phyloP scores from a whole-genome alignment of 2,113 vertebrate species.

The Cinclus mexicanus region DNA sequence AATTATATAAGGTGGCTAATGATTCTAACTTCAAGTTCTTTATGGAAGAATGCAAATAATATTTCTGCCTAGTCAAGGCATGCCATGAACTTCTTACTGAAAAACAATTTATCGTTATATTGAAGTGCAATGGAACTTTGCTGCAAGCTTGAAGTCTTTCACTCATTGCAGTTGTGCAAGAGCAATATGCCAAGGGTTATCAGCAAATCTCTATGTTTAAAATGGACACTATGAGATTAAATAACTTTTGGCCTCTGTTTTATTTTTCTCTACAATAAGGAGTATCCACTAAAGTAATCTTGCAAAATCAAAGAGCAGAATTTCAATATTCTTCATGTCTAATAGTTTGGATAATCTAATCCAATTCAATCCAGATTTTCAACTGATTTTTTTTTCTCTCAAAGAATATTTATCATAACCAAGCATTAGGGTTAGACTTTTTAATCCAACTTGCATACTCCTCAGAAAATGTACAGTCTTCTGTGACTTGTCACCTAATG shows the following conservation, averaged over 20 bases:
- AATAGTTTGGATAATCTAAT: background rate
- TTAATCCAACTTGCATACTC: background rate
- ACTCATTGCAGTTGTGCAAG: background rate
- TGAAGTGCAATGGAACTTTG: background rate
- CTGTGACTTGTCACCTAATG: background rate
- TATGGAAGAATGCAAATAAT: slow-evolving; percentile 50
- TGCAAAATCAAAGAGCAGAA: background rate
- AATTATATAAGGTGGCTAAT: slow-evolving; percentile 6
- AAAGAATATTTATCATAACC: background rate
- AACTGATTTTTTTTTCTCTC: background rate
- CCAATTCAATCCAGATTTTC: background rate
- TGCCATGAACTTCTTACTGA: background rate
- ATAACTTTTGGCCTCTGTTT: background rate
- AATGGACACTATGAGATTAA: background rate
- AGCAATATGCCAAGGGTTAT: slow-evolving; percentile 33
- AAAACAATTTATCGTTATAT: slow-evolving; percentile 21
- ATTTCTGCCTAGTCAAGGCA: slow-evolving; percentile 55
- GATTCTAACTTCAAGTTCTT: slow-evolving; percentile 44
- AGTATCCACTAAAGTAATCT: background rate
- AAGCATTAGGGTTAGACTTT: background rate
- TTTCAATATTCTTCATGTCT: background rate
- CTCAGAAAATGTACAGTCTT: background rate
- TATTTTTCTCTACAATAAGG: background rate
- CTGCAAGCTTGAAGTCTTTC: background rate
- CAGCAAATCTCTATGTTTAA: slow-evolving; percentile 50